Base-by-base conservation (phyloP, 2,113 vertebrate genomes). In the Saccopteryx leptura region DNA sequence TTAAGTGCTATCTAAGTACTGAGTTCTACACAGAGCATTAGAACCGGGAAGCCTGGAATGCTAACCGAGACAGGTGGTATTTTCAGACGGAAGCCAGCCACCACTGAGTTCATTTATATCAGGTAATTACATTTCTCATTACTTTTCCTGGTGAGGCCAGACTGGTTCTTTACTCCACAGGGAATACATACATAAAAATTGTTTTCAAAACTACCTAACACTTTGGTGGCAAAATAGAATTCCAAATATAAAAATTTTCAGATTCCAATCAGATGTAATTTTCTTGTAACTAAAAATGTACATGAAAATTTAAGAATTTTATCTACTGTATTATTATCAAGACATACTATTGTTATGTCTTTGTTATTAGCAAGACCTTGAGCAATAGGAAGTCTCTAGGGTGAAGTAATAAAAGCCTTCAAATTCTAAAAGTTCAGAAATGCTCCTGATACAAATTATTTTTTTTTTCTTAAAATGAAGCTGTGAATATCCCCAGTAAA, bases 121-220 rank as follows among this genome's bases (percentile, higher is more conserved):
- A 97, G 75, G 76, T 96, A 98, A 98, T 98, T 97, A 96, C n/a
- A 80, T 69, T 98, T 96, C 87, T 97, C 97, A 97, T 97, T 98
- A 93, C 60, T 58, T 98, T 89, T 97, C 58, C 65, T 94, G 85
- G 96, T 96, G 69, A 78, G 95, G 81, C 74, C 96, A 97, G 83
- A 95, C 91, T 97, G 94, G 90, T 86, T 97, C 86, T 96, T 96
- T 97, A 96, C 61, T 97, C 89, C 90, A 65, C 18, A 85, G 96
- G 98, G 96, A 98, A 96, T 94, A 95, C 56, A 78, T 52, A 96
- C 46, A 17, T 96, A 95, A 96, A 92, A 82, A 68, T 14, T 88
- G 89, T 98, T 98, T 98, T 97, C 96, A 97, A 63, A 97, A 96
- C 80, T 96, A 91, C 13, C 58, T 86, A 61, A 94, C 91, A 96